Percentiles rank a stretch among this genome's conserved stretches.
Evolutionary conservation across 2,113 vertebrate genomes (phyloP).

Genomic region (Lota lota): DNA sequence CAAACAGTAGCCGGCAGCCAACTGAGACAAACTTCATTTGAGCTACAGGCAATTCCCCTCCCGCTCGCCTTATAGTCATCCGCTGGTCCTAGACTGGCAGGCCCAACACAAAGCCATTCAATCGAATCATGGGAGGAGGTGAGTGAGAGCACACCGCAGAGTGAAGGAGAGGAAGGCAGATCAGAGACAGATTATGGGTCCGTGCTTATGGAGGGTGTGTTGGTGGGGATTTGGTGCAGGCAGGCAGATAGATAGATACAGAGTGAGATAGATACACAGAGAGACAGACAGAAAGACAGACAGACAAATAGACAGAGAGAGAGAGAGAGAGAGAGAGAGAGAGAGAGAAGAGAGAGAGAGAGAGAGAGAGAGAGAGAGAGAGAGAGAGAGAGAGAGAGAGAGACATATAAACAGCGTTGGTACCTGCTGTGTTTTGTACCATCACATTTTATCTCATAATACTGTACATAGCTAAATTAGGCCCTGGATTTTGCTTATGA

Average conservation of each 20-base stretch:
- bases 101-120: slow-evolving; percentile 61
- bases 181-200: neutral
- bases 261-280: neutral
- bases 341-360: neutral
- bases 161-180: slow-evolving; percentile 7
- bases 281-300: neutral
- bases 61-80: slow-evolving; percentile 30
- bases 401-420: neutral
- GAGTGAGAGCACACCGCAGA: slow-evolving; percentile 25
- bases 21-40: slow-evolving; percentile 55
- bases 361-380: neutral
- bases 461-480: neutral
- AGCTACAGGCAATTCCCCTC: slow-evolving; percentile 56
- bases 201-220: neutral
- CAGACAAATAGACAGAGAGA: neutral
- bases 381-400: neutral
- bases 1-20: slow-evolving; percentile 40
- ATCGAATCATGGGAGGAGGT: slow-evolving; percentile 57
- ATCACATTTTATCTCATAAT: neutral
- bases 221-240: too few species aligned
- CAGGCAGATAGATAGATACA: neutral
- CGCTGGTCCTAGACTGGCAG: slow-evolving; percentile 38
- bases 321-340: neutral
- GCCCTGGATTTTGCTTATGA: neutral
- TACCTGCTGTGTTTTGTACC: neutral